These are phyloP conservation scores for Morus bassanus DNA, from an alignment of 2,797 vertebrate genomes.

Conservation along the genomic window DNA sequence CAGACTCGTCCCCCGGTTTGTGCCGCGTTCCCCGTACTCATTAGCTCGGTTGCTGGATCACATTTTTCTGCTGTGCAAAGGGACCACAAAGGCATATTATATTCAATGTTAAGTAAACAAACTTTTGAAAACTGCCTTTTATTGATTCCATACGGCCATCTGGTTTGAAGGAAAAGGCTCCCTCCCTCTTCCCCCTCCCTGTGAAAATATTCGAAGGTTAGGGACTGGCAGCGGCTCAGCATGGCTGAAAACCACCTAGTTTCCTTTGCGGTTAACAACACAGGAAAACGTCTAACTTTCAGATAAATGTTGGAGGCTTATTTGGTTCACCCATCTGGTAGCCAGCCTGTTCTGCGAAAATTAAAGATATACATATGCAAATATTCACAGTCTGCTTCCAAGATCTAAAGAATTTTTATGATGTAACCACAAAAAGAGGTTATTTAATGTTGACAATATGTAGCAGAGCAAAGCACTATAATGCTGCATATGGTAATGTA, in stretches of 20 bases:
- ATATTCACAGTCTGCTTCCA: slow-evolving; percentile 49
- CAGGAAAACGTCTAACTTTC: slow-evolving; percentile 26
- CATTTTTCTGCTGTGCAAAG: slow-evolving; percentile 38
- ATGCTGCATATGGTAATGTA: background rate
- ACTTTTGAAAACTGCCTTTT: slow-evolving; percentile 65
- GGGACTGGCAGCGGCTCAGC: slow-evolving; percentile 53
- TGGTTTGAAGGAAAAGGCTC: slow-evolving; percentile 58
- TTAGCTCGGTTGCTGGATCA: slow-evolving; percentile 19
- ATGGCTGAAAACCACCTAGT: slow-evolving; percentile 69
- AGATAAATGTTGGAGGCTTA: slow-evolving; percentile 63
- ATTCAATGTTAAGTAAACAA: slow-evolving; percentile 74
- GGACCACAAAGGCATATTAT: slow-evolving; percentile 65
- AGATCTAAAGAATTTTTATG: slow-evolving; percentile 61
- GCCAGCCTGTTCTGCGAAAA: slow-evolving; percentile 75
- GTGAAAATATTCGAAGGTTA: slow-evolving; percentile 66
- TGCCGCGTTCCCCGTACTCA: background rate
- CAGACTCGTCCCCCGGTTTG: background rate
- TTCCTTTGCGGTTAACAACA: slow-evolving; percentile 51
- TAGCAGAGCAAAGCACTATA: slow-evolving; percentile 35
- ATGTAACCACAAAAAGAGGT: slow-evolving; percentile 46
- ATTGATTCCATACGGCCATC: slow-evolving; percentile 72
- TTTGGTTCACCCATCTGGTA: slow-evolving; percentile 74
- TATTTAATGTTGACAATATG: slow-evolving; percentile 28
- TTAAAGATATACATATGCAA: slow-evolving; percentile 61
- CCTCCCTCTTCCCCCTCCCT: background rate